These are phyloP conservation scores for Ahaetulla prasina DNA, from an alignment of 2,113 vertebrate species.

Conservation along the genomic window DNA sequence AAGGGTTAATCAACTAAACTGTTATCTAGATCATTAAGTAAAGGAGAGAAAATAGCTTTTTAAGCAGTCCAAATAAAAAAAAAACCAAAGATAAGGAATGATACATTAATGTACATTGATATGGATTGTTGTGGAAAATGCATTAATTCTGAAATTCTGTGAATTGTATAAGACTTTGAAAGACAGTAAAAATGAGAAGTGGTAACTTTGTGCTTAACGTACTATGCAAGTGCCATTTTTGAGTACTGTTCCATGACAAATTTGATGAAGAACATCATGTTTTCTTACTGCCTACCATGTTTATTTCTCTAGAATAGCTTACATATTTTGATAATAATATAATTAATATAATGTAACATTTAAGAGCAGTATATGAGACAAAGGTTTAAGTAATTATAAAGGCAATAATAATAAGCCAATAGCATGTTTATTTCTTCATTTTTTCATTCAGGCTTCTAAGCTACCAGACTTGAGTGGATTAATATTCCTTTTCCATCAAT, in stretches of 20 bases:
- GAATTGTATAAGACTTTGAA: not conserved
- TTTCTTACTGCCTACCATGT: not conserved
- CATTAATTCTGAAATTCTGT: not conserved
- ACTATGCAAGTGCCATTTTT: not conserved
- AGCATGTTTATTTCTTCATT: not conserved
- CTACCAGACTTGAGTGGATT: not conserved
- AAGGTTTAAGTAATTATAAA: not conserved
- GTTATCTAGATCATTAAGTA: not conserved
- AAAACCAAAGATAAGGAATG: not conserved
- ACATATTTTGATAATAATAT: not conserved
- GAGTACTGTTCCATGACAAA: not conserved
- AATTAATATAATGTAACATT: not conserved
- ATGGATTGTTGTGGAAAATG: not conserved
- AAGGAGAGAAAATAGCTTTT: not conserved
- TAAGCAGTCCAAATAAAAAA: not conserved
- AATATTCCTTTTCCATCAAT: not conserved
- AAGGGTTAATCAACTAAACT: not conserved
- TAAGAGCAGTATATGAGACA: not conserved
- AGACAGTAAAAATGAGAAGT: not conserved
- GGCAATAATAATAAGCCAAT: not conserved
- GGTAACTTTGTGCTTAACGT: not conserved
- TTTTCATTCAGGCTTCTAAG: not conserved
- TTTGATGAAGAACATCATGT: not conserved
- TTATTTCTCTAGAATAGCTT: not conserved
- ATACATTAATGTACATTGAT: not conserved